phyloP scores from a whole-genome alignment of 2,797 vertebrate genomes.

The Buphagus erythrorhynchus region DNA sequence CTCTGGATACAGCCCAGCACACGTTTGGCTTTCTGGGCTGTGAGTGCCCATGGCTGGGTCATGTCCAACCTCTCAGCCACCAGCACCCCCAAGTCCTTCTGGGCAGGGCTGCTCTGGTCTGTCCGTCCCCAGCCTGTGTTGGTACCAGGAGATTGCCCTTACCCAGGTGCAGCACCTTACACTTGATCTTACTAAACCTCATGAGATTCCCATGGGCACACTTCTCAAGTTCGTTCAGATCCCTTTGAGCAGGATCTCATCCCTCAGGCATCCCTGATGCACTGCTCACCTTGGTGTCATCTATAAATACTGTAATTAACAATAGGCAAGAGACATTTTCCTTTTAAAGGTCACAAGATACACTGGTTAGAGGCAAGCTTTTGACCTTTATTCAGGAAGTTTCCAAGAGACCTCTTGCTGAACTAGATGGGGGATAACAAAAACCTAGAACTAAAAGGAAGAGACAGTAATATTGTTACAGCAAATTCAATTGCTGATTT shows the following conservation, averaged over 20 bases:
- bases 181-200: background rate
- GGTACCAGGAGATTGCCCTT: accelerated
- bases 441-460: background rate
- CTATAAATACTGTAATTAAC: background rate
- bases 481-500: background rate
- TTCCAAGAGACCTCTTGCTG: background rate
- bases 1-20: background rate
- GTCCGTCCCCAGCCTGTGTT: background rate
- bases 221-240: background rate
- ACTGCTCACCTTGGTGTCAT: background rate
- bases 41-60: background rate
- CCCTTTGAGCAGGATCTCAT: background rate
- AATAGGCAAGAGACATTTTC: background rate
- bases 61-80: accelerated
- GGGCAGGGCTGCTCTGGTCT: accelerated
- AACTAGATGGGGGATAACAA: background rate
- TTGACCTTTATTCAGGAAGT: background rate
- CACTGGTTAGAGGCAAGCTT: background rate
- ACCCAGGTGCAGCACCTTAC: background rate
- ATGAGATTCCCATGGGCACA: background rate
- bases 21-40: accelerated
- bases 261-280: background rate
- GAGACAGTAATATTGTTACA: background rate
- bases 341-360: background rate
- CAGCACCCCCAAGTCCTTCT: background rate